A percentile compares a stretch with the other conserved stretches of the same genome.
Evolutionary conservation across 2,888 invertebrate species (phyloP).

Genomic region (Brachyptera putata): DNA sequence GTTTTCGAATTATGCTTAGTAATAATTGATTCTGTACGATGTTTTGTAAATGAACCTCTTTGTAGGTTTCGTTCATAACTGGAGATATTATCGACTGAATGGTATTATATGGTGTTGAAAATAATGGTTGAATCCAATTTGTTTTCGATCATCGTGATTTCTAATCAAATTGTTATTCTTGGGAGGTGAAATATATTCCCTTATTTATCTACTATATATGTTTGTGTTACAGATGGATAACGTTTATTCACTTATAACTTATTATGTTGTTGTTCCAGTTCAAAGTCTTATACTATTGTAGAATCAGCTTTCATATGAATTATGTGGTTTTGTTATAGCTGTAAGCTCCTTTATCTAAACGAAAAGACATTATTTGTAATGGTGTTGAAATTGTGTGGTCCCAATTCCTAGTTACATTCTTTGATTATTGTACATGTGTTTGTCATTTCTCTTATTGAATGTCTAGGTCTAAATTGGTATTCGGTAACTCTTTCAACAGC

Average conservation of each 20-base stretch:
- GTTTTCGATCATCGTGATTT: constrained; percentile 1
- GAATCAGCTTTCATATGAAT: background rate
- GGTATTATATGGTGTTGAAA: no score
- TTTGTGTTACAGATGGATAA: background rate
- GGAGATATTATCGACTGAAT: background rate
- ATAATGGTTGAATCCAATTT: background rate
- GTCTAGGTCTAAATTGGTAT: no score
- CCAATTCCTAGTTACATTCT: background rate
- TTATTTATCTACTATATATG: background rate
- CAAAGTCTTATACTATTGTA: background rate
- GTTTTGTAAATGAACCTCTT: background rate
- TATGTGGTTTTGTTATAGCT: background rate
- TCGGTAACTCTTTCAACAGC: no score
- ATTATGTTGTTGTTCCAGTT: background rate
- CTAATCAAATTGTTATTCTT: background rate
- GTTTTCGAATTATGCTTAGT: background rate
- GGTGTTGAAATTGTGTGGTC: constrained; percentile 6
- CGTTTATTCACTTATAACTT: background rate
- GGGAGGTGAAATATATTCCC: background rate
- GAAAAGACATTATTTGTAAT: background rate
- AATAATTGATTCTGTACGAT: background rate
- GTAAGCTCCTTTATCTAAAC: background rate
- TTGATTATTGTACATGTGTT: background rate
- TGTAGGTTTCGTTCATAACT: background rate
- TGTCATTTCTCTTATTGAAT: background rate